Evolutionary conservation across 2,113 vertebrate genomes (phyloP).

Genomic region (Opisthocomus hoazin): DNA sequence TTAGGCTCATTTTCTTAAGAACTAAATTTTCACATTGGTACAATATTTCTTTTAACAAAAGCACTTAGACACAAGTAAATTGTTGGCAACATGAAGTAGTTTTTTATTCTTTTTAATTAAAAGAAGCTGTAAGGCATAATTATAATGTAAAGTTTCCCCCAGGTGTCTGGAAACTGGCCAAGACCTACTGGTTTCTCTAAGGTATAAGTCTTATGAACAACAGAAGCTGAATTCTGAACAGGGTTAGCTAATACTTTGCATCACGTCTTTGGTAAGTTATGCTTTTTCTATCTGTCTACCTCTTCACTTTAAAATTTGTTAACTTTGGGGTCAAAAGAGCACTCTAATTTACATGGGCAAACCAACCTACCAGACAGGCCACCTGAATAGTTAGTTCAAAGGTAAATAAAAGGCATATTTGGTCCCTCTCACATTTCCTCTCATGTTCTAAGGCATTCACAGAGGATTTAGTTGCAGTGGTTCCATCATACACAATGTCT

Average conservation of each 20-base stretch:
- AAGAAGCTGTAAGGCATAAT: neutral
- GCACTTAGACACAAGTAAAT: neutral
- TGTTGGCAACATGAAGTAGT: neutral
- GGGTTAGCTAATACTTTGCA: neutral
- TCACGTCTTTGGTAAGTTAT: neutral
- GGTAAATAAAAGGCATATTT: constrained; percentile 52
- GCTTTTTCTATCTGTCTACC: neutral
- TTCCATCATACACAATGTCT: neutral
- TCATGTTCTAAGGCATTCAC: neutral
- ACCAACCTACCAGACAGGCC: neutral
- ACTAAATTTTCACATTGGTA: neutral
- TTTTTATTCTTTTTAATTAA: neutral
- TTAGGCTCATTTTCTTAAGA: neutral
- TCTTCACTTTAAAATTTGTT: constrained; percentile 11
- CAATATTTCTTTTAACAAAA: neutral
- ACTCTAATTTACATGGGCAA: constrained; percentile 16
- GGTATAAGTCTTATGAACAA: neutral
- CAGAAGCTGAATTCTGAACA: neutral
- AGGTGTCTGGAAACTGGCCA: neutral
- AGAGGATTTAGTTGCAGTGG: neutral
- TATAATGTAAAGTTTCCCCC: neutral
- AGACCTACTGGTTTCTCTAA: neutral
- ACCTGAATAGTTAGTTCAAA: constrained; percentile 49
- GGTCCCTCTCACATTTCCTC: neutral
- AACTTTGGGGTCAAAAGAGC: constrained; percentile 1